Percentiles rank a stretch among this genome's conserved stretches.
Evolutionary conservation across 2,797 vertebrate genomes (phyloP).

Genomic region (Lepilemur septentrionalis): DNA sequence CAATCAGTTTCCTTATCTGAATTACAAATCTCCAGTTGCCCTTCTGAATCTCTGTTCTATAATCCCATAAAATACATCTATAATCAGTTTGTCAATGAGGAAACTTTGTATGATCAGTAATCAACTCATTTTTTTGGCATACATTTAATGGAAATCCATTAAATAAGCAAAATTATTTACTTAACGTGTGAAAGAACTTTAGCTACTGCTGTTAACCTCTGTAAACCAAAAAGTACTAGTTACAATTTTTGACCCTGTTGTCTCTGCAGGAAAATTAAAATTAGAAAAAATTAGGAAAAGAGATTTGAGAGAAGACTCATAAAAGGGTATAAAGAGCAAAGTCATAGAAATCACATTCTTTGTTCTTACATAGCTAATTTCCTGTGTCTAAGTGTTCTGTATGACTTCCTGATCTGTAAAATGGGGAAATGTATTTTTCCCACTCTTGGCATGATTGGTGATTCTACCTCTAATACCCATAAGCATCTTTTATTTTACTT

Average conservation of each 20-base stretch:
- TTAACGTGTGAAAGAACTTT: conserved; percentile 15
- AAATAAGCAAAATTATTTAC: neutral
- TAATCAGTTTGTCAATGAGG: neutral
- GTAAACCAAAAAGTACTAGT: neutral
- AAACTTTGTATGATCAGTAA: neutral
- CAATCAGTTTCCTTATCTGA: neutral
- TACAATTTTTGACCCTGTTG: neutral
- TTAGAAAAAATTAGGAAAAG: neutral
- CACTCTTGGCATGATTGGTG: neutral
- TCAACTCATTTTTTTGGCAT: neutral
- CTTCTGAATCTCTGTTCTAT: neutral
- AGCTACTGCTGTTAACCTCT: neutral
- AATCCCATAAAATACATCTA: neutral
- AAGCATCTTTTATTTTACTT: neutral
- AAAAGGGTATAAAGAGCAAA: conserved; percentile 6
- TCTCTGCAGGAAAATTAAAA: neutral
- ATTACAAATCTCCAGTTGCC: neutral
- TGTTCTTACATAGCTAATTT: neutral
- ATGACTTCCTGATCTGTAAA: conserved; percentile 3
- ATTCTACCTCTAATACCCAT: neutral
- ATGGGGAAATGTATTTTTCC: neutral
- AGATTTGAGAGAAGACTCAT: neutral
- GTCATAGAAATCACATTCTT: neutral
- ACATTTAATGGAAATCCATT: neutral
- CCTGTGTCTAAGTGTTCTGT: neutral